These are phyloP conservation scores for Cyanoderma ruficeps DNA, from an alignment of 2,113 vertebrate genomes.

Conservation along the genomic window DNA sequence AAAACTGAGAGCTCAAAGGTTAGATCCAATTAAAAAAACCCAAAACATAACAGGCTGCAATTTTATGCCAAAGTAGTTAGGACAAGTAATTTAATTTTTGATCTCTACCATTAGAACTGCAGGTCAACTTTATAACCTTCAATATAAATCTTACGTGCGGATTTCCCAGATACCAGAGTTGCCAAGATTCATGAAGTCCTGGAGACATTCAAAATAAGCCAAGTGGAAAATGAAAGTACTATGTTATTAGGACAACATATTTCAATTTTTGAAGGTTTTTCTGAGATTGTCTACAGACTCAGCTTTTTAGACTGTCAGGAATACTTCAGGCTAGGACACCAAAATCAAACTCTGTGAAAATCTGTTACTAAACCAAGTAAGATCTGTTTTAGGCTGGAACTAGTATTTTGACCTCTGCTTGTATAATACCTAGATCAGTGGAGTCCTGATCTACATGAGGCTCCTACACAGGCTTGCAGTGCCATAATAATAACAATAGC, in stretches of 20 bases:
- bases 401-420: neutral
- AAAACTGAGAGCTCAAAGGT: neutral
- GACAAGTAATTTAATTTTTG: neutral
- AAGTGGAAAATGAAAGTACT: neutral
- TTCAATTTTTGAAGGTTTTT: neutral
- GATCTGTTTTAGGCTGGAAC: neutral
- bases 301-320: neutral
- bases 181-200: neutral
- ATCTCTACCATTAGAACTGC: neutral
- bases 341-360: neutral
- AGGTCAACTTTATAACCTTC: neutral
- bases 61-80: neutral
- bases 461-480: neutral
- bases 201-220: neutral
- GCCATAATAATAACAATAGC: neutral
- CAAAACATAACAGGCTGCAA: neutral
- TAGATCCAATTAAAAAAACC: neutral
- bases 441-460: neutral
- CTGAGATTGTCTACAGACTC: neutral
- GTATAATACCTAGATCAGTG: neutral
- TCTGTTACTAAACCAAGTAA: neutral
- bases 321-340: neutral
- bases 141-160: neutral
- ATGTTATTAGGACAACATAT: neutral
- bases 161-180: neutral